Base-by-base conservation (phyloP, 2,113 vertebrate genomes). In the Scatophagus argus region DNA sequence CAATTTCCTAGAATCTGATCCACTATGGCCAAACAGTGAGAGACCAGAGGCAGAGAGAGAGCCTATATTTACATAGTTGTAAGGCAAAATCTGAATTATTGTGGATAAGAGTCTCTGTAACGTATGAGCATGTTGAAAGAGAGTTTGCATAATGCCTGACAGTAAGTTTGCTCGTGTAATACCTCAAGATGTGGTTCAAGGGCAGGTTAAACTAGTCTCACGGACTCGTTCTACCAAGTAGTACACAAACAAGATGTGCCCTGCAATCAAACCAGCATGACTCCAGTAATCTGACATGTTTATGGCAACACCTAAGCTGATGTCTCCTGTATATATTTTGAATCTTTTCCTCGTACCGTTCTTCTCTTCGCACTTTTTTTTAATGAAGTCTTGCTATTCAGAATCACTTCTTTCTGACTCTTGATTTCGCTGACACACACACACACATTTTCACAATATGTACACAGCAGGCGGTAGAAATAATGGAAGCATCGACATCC, bases 171-270 rank as follows among this genome's bases (percentile, higher is more conserved):
- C 36, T 80, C 8, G 79, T 75, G 63, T 43, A 63, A 75, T 41
- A 77, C 58, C 43, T 52, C 41, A 39, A 79, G 62, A 55, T 73
- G 73, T 65, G 79, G 82, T 89, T 92, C 81, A 87, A 75, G 68
- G 71, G 52, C 84, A 90, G 78, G 80, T 86, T 90, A 66, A 83
- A 89, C 87, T 79, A 27, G 80, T 87, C 83, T 49, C 25, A 17
- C n/a, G 27, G 21, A 61, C 70, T 66, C 8, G 3, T 64, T 77
- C 32, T 23, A 54, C 49, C 16, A 31, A 71, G 58, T 5, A 51
- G 23, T 21, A 81, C 25, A 64, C 74, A 77, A 82, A 87, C 65
- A 84, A 80, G 73, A 82, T 56, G 62, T 47, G 36, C 62, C 59
- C 73, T 87, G 34, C 61, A 79, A 71, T 78, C 39, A 80, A 52